These are phyloP conservation scores for Sepiola atlantica DNA, from an alignment of 2,888 invertebrate species.

Conservation along the genomic window DNA sequence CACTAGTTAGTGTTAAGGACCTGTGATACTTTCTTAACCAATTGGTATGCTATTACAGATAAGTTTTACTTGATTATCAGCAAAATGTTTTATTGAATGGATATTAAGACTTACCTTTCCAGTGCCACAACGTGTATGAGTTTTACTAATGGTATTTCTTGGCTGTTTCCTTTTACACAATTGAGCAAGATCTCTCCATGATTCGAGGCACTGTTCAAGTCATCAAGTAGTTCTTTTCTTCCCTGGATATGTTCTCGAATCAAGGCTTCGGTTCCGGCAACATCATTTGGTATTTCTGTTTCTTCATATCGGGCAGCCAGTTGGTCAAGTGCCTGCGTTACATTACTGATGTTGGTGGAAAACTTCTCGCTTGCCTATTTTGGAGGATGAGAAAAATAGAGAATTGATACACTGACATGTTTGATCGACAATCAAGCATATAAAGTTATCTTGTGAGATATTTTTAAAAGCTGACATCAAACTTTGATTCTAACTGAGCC, in stretches of 20 bases:
- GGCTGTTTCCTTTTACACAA: slow-evolving; percentile 74
- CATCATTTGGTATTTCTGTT: slow-evolving; percentile 94
- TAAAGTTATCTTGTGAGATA: no score
- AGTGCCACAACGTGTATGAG: slow-evolving; percentile 89
- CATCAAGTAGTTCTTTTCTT: slow-evolving; percentile 79
- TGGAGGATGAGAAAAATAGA: not conserved
- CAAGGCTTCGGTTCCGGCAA: slow-evolving; percentile 89
- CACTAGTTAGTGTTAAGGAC: not conserved
- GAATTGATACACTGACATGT: no score
- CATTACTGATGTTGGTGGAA: slow-evolving; percentile 91
- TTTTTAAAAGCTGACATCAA: no score
- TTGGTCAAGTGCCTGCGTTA: slow-evolving; percentile 88
- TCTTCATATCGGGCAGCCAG: slow-evolving; percentile 92
- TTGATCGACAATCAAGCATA: no score
- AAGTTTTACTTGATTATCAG: no score
- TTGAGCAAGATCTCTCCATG: slow-evolving; percentile 91
- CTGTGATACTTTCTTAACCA: not conserved
- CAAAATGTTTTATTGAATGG: not conserved
- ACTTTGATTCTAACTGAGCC: no score
- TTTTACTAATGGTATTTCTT: slow-evolving; percentile 61
- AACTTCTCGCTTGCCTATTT: slow-evolving; percentile 93
- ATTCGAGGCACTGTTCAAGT: slow-evolving; percentile 88
- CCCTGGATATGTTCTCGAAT: slow-evolving; percentile 81
- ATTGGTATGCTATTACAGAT: no score
- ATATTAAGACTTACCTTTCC: slow-evolving; percentile 82